These are phyloP conservation scores for Chydorus sphaericus DNA, from an alignment of 2,888 invertebrate genomes.

Conservation along the genomic window DNA sequence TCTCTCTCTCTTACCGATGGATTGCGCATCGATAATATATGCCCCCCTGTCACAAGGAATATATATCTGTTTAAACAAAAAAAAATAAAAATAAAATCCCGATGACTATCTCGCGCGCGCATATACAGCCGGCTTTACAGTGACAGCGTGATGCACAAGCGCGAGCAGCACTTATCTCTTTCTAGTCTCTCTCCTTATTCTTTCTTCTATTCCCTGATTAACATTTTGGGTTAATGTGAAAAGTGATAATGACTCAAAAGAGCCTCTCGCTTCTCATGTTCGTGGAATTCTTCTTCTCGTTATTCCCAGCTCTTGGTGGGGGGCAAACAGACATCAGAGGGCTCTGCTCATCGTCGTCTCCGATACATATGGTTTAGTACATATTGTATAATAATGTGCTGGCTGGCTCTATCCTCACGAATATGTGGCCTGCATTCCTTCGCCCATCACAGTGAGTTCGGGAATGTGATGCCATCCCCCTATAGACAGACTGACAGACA, in stretches of 20 bases:
- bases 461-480: too few species aligned
- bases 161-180: not conserved
- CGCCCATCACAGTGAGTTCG: too few species aligned
- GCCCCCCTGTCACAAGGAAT: not conserved
- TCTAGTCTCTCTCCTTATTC: not conserved
- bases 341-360: too few species aligned
- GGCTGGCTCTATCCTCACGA: too few species aligned
- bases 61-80: constrained; percentile 1
- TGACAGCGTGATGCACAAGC: too few species aligned
- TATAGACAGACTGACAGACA: too few species aligned
- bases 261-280: not conserved
- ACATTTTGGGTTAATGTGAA: too few species aligned
- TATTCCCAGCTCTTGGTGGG: not conserved
- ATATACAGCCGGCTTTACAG: too few species aligned
- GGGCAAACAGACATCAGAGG: not conserved
- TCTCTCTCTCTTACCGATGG: not conserved
- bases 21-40: constrained; percentile 5
- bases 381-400: too few species aligned
- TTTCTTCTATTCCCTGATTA: not conserved
- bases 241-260: constrained; percentile 4
- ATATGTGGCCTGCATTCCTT: too few species aligned
- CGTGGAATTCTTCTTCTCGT: constrained; percentile 1
- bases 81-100: not conserved
- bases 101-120: too few species aligned
- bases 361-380: constrained; percentile 4